Base-by-base conservation (phyloP, 2,797 vertebrate species). In the Ficedula albicollis region DNA sequence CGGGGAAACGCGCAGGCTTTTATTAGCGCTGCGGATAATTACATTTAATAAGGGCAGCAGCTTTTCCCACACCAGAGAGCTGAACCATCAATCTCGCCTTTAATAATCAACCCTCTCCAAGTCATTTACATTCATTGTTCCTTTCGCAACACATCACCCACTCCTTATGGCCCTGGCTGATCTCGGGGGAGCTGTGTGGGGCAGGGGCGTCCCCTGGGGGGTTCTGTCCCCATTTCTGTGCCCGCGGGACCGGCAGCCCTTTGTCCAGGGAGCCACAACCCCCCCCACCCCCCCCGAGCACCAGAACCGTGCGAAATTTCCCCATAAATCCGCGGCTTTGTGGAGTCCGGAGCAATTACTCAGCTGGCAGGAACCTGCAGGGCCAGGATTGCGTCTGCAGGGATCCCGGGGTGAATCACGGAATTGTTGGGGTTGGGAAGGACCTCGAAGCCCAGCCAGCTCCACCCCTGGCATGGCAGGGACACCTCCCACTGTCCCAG, bases 11-110 rank as follows among this genome's bases (percentile, higher is more conserved):
- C 0, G 77, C 59, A 36, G 41, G 78, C 93, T 95, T 89, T 93
- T 89, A 92, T 96, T 93, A 95, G 89, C 34, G 39, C 90, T 11
- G 86, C 67, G 34, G 90, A 95, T 96, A 97, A 97, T 97, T 96
- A 94, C 94, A 58, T 92, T 93, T 96, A 97, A 95, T 95, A 94
- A 94, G 93, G 95, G 84, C 94, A 89, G 84, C 29, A 44, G 86
- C 92, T 94, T 95, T 95, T 90, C 94, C 94, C 95, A 93, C 96
- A 92, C 52, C 88, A 19, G 77, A 89, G 70, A 94, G 94, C 93
- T 90, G 92, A 93, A 60, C 88, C 92, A 96, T 95, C 95, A 78
- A 90, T 94, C 96, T 93, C 34, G 84, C 89, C 92, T 93, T 87
- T 93, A 96, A 96, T 94, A 95, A 95, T 15, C 70, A 93, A 43